phyloP scores from a whole-genome alignment of 2,888 invertebrate species.

The Drosophila putrida region DNA sequence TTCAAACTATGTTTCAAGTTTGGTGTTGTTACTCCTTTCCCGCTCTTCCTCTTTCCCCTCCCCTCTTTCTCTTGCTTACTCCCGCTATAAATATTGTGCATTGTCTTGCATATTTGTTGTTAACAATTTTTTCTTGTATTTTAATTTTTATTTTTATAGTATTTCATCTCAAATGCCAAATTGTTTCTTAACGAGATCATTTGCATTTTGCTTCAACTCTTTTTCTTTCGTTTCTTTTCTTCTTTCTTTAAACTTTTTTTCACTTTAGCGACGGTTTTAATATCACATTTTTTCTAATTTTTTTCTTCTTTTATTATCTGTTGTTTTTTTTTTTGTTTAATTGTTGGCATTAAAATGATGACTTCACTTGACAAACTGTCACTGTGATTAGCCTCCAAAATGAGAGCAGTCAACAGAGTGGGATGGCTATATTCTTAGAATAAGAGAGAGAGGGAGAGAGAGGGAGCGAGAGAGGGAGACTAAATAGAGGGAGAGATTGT shows the following conservation, averaged over 20 bases:
- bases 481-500: neutral
- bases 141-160: conserved; percentile 4
- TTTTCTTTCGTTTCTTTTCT: neutral
- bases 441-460: neutral
- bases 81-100: conserved; percentile 24
- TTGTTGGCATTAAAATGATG: conserved; percentile 36
- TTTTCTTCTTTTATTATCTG: conserved; percentile 1
- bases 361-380: conserved; percentile 25
- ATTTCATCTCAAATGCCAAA: conserved; percentile 33
- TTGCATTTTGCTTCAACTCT: conserved; percentile 29
- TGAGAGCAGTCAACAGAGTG: conserved; percentile 2
- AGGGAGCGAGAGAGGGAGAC: neutral
- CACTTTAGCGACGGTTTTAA: conserved; percentile 18
- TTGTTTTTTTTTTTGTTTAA: conserved; percentile 18
- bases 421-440: no score
- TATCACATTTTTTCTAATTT: neutral
- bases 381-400: conserved; percentile 25
- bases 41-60: neutral
- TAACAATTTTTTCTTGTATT: neutral
- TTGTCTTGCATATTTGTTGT: conserved; percentile 28
- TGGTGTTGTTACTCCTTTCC: conserved; percentile 21
- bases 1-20: conserved; percentile 40
- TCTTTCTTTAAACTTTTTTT: conserved; percentile 3
- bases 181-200: conserved; percentile 44
- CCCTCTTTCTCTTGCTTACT: neutral